Conservation (phyloP, 2,888 invertebrate genomes). For the Neuroscelio doddi region DNA sequence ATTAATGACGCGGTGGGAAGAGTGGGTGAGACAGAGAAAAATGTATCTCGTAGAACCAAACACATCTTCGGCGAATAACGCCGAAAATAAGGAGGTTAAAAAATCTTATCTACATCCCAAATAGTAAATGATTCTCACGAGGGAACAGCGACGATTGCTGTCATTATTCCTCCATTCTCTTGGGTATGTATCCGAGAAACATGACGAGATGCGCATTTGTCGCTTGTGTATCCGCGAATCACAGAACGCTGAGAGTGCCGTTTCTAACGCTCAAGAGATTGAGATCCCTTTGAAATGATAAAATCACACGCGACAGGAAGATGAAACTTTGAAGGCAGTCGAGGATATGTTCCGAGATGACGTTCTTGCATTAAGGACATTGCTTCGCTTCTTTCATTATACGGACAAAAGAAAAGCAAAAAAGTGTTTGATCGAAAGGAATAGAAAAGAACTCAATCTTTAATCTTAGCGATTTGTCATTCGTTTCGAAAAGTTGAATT, state of each 20-base stretch:
- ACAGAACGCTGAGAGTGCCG: slow-evolving; percentile 19
- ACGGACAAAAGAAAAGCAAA: not conserved
- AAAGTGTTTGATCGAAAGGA: too few relatives aligned
- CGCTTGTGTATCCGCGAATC: slow-evolving; percentile 17
- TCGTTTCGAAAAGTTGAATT: too few relatives aligned
- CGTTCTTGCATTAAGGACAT: not conserved
- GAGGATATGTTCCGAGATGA: not conserved
- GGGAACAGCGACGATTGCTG: slow-evolving; percentile 27
- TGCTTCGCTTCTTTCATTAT: not conserved
- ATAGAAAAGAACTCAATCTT: too few relatives aligned
- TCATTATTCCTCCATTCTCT: too few relatives aligned
- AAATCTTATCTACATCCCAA: slow-evolving; percentile 27
- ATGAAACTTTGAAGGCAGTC: slow-evolving; percentile 3
- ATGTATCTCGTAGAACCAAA: slow-evolving; percentile 38
- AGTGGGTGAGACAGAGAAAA: slow-evolving; percentile 41
- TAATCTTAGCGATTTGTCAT: too few relatives aligned
- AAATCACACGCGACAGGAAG: slow-evolving; percentile 5
- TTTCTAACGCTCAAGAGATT: too few relatives aligned
- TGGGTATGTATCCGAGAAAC: slow-evolving; percentile 22
- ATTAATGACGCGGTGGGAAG: slow-evolving; percentile 25
- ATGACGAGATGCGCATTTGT: slow-evolving; percentile 35
- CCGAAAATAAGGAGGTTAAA: slow-evolving; percentile 23
- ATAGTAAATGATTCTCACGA: slow-evolving; percentile 34
- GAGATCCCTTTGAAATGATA: slow-evolving; percentile 2
- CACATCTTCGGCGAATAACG: not conserved